phyloP scores from a whole-genome alignment of 2,113 vertebrate genomes.

The Athene cunicularia region DNA sequence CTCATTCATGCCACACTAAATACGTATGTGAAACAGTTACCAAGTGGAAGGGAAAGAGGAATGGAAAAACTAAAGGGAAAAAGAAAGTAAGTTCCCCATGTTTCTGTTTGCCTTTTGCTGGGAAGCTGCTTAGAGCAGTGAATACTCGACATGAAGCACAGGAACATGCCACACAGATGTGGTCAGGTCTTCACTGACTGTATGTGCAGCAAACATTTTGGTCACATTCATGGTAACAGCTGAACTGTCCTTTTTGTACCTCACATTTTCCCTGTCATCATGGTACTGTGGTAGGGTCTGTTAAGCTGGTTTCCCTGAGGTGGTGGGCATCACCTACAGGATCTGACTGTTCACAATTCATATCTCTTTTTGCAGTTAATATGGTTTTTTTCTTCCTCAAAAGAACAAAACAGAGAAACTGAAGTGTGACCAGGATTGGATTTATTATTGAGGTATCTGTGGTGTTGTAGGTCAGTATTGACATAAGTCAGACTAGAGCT shows the following conservation, averaged over 20 bases:
- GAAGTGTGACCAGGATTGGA: background rate
- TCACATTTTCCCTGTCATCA: background rate
- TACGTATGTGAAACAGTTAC: background rate
- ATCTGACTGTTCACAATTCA: background rate
- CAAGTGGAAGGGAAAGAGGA: background rate
- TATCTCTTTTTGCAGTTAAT: background rate
- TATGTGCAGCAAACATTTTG: background rate
- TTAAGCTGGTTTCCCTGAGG: background rate
- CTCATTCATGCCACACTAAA: background rate
- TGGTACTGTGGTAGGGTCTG: background rate
- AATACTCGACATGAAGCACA: background rate
- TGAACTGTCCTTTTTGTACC: background rate
- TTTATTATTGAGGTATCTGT: background rate
- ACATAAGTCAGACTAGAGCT: background rate
- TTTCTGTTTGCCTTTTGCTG: background rate
- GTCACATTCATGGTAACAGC: background rate
- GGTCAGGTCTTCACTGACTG: background rate
- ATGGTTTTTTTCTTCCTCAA: background rate
- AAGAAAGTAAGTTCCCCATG: background rate
- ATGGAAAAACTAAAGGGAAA: fast-evolving
- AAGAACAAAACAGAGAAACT: background rate
- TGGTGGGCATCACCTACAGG: background rate
- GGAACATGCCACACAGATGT: background rate
- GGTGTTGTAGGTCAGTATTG: background rate
- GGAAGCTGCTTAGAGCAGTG: background rate